Conservation (phyloP, 2,888 invertebrate species). For the Malthinus seriepunctatus region DNA sequence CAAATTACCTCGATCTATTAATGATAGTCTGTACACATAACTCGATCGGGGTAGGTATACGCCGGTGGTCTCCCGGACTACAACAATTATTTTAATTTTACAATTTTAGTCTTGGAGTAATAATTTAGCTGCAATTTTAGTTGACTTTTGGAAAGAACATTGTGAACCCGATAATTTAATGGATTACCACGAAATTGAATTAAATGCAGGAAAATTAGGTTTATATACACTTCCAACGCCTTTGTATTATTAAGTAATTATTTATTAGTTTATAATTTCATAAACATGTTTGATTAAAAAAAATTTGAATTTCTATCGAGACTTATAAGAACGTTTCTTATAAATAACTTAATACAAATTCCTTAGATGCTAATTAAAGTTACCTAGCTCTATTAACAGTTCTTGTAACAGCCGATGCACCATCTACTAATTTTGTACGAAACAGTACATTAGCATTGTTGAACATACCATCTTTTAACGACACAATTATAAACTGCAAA, state of each 20-base stretch:
- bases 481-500: slow-evolving; percentile 94
- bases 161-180: slow-evolving; percentile 52
- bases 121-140: slow-evolving; percentile 51
- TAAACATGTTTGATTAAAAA: too few species aligned
- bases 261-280: slow-evolving; percentile 3
- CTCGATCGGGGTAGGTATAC: too few species aligned
- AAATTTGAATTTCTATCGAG: too few species aligned
- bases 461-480: slow-evolving; percentile 99
- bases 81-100: slow-evolving; percentile 35
- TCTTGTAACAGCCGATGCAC: slow-evolving; percentile 85
- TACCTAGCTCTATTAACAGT: slow-evolving; percentile 52
- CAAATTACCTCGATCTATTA: too few species aligned
- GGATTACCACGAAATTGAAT: slow-evolving; percentile 56
- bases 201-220: slow-evolving; percentile 45
- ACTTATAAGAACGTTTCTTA: too few species aligned
- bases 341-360: too few species aligned
- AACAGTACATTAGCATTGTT: slow-evolving; percentile 98
- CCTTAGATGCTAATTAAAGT: background rate
- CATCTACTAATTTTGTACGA: slow-evolving; percentile 92
- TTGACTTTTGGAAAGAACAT: slow-evolving; percentile 59
- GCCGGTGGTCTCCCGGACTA: too few species aligned
- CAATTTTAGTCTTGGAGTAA: slow-evolving; percentile 59
- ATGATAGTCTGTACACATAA: too few species aligned
- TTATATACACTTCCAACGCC: slow-evolving; percentile 41
- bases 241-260: slow-evolving; percentile 20